Base-by-base conservation (phyloP, 2,888 invertebrate genomes). In the Unio pictorum region DNA sequence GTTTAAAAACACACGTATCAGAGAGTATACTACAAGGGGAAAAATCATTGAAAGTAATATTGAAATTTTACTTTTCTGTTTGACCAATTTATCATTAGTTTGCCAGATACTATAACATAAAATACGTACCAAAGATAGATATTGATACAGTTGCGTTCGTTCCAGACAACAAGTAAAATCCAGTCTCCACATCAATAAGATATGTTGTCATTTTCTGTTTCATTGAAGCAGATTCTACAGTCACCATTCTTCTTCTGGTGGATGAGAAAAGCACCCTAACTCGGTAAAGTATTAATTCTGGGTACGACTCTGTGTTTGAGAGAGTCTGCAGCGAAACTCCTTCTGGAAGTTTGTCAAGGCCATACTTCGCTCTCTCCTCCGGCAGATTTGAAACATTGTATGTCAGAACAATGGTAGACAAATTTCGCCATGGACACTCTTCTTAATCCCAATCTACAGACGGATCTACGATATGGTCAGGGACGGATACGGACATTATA, bases 141-240 rank as follows among this genome's bases (percentile, higher is more conserved):
- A 76, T 73, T 54, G 74, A 73, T 8, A 76, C 76, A 3, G 74
- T 71, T n/a, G 76, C 76, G 54, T 76, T 74, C 5, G 76, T 76
- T 55, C 76, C 76, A 15, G 76, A 76, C 55, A 72, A 74, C 66
- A 76, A 30, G 65, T 76, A 69, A 55, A 69, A 68, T 45, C 76
- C 76, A 23, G 76, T 76, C 62, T 76, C 76, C 2, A 74, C 76
- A 56, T 76, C 74, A 4, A 76, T 72, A 45, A 76, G 66, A 26
- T 63, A 76, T 15, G 76, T 76, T 17, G 74, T 76, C n/a, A 63
- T 72, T 59, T 73, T 72, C 20, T 63, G 63, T 8, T 58, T 30
- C 26, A 61, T 61, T n/a, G 57, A 59, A 2, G 55, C 55, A 15
- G 62, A 58, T 8, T 34, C 67, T 60, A 74, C 76, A 1, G 71